Base-by-base conservation (phyloP, 2,797 vertebrate species). In the Enoplosus armatus region DNA sequence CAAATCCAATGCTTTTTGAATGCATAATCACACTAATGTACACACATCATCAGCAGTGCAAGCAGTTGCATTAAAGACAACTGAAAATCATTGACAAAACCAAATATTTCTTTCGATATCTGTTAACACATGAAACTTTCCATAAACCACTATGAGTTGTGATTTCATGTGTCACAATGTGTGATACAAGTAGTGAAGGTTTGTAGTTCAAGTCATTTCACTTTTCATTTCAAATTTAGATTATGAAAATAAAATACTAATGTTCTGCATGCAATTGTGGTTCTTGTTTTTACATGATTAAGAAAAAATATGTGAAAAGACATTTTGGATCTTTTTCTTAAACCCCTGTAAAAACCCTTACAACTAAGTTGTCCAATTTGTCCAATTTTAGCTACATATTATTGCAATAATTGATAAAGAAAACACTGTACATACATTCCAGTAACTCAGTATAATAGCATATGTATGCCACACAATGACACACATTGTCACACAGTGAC, bases 401-500 rank as follows among this genome's bases (percentile, higher is more conserved):
- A 41, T 58, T 77, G n/a, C n/a, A 54, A 24, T 12, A 54, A 22
- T 39, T 33, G 50, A 39, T 33, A 31, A 76, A 70, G 29, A 66
- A 69, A 78, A 75, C 22, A 67, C 12, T 67, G 11, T 67, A 60
- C 50, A 62, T 55, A 66, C 63, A 84, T 87, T 83, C 48, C 33
- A 60, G 61, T 76, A 53, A 73, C 9, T 72, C 26, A 33, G 14
- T 56, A 45, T 56, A 45, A 76, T 27, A 85, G 58, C 43, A 45
- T 61, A 54, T 55, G 63, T 59, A 29, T 74, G 41, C 50, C 48
- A 75, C 56, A 81, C 45, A 86, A 43, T 69, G 61, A 81, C 70
- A 86, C 43, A 67, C 35, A 63, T 12, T 66, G 69, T 81, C 72
- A 84, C 82, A 86, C 59, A 84, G 83, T 82, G 56, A 86, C 80